phyloP scores from a whole-genome alignment of 2,888 invertebrate genomes.

The Caenorhabditis zanzibari region DNA sequence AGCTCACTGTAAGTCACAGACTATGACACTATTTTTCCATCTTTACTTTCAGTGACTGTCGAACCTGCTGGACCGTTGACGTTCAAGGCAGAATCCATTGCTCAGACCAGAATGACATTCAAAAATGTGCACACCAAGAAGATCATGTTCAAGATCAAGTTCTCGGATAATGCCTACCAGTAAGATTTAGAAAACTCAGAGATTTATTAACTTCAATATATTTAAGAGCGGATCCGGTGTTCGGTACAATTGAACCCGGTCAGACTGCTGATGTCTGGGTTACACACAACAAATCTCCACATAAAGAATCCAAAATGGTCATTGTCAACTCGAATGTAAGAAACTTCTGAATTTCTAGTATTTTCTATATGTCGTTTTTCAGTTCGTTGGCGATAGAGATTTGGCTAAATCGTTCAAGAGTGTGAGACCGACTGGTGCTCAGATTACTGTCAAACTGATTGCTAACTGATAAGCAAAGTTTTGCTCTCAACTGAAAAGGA shows the following conservation, averaged over 20 bases:
- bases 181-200: neutral
- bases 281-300: slow-evolving; percentile 37
- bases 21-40: no score
- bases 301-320: slow-evolving; percentile 45
- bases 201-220: neutral
- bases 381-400: slow-evolving; percentile 45
- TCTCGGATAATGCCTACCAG: slow-evolving; percentile 46
- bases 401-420: slow-evolving; percentile 42
- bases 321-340: slow-evolving; percentile 39
- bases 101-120: slow-evolving; percentile 19
- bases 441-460: slow-evolving; percentile 37
- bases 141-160: slow-evolving; percentile 57
- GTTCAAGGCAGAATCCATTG: slow-evolving; percentile 16
- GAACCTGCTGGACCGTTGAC: slow-evolving; percentile 19
- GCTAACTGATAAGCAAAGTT: slow-evolving; percentile 9
- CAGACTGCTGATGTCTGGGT: slow-evolving; percentile 35
- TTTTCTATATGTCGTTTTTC: slow-evolving; percentile 7
- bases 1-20: slow-evolving; percentile 17
- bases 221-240: slow-evolving; percentile 41
- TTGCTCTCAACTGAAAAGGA: neutral
- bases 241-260: slow-evolving; percentile 56
- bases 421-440: slow-evolving; percentile 35
- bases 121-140: slow-evolving; percentile 41
- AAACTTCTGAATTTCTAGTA: neutral
- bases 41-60: slow-evolving; percentile 30